Conservation (phyloP, 2,888 invertebrate genomes). For the Polietes domitor region DNA sequence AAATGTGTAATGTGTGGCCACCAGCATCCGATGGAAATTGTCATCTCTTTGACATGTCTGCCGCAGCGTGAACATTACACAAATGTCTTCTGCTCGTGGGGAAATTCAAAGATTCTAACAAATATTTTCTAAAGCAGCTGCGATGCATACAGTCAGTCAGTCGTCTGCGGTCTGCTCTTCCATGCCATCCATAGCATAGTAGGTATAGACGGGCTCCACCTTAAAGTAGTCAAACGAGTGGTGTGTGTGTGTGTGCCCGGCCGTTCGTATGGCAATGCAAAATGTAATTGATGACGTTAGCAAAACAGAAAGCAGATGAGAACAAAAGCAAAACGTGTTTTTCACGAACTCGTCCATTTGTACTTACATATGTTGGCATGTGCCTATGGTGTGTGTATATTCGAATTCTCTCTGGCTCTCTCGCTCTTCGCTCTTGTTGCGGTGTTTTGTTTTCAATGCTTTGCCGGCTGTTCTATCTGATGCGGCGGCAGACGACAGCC, state of each 20-base stretch:
- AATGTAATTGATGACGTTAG: slow-evolving; percentile 39
- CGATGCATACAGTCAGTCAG: neutral
- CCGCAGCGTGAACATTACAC: too few species aligned
- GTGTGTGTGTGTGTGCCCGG: neutral
- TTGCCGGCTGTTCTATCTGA: slow-evolving; percentile 10
- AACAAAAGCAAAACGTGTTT: slow-evolving; percentile 22
- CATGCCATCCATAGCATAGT: neutral
- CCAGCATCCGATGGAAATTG: too few species aligned
- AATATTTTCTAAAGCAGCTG: too few species aligned
- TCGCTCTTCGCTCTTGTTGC: neutral
- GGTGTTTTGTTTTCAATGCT: slow-evolving; percentile 11
- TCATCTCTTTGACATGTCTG: too few species aligned
- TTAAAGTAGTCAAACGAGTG: neutral
- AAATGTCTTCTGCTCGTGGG: too few species aligned
- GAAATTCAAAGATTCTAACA: too few species aligned
- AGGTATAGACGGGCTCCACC: slow-evolving; percentile 4
- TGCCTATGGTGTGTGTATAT: neutral
- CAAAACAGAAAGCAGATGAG: slow-evolving; percentile 8
- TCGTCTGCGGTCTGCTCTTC: neutral
- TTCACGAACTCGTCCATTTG: neutral
- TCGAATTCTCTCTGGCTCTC: neutral
- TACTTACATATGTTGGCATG: too few species aligned
- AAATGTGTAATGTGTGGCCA: too few species aligned
- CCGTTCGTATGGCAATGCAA: slow-evolving; percentile 1
- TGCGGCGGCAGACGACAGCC: neutral